Conservation (phyloP, 1,140 invertebrate genomes). For the Micrasema longulum region DNA sequence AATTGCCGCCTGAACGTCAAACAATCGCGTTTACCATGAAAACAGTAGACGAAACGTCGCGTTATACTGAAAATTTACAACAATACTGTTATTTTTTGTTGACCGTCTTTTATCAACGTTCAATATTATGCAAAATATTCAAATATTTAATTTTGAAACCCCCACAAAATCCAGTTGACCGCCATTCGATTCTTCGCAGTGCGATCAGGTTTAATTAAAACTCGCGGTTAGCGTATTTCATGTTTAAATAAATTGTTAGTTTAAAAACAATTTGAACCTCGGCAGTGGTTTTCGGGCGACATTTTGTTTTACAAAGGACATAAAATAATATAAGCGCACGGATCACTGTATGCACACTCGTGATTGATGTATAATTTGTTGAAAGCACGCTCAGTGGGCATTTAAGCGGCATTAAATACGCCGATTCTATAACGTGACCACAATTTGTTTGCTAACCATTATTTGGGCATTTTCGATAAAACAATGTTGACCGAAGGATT, state of each 20-base stretch:
- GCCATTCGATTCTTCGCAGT: neutral
- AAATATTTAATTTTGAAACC: too few relatives aligned
- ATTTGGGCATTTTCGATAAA: slow-evolving; percentile 47
- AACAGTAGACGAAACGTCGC: too few relatives aligned
- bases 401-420: slow-evolving; percentile 48
- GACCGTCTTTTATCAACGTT: too few relatives aligned
- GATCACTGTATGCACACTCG: neutral
- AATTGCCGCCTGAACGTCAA: too few relatives aligned
- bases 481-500: slow-evolving; percentile 38
- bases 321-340: too few relatives aligned
- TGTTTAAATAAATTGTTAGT: neutral
- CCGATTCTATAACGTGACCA: slow-evolving; percentile 48
- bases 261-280: slow-evolving; percentile 1
- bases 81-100: too few relatives aligned
- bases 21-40: too few relatives aligned
- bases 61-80: too few relatives aligned
- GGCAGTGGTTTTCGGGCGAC: neutral
- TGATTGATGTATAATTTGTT: slow-evolving; percentile 53
- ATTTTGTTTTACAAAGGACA: neutral
- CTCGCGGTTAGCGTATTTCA: neutral
- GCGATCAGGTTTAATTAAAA: too few relatives aligned
- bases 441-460: slow-evolving; percentile 42
- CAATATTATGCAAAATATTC: too few relatives aligned
- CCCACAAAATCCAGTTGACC: too few relatives aligned
- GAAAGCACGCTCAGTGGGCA: slow-evolving; percentile 49